Evolutionary conservation across 2,888 invertebrate genomes (phyloP).

Genomic region (Seira sanloemensis): DNA sequence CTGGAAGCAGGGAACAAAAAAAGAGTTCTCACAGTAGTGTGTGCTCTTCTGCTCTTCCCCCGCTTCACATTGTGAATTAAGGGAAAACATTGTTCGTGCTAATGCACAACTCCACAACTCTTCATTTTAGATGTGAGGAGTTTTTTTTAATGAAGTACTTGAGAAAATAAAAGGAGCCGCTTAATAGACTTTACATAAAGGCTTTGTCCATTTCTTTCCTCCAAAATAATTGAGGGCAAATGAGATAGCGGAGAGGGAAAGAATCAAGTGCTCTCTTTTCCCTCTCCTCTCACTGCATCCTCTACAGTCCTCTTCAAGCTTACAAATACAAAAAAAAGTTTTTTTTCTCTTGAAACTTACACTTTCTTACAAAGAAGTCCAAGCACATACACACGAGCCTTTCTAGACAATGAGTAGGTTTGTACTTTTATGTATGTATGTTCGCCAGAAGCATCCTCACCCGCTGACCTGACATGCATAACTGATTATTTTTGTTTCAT

Average conservation of each 20-base stretch:
- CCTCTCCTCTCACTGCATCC: constrained; percentile 19
- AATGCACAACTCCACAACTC: not conserved
- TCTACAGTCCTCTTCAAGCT: no score
- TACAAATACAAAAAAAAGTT: no score
- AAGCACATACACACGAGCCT: no score
- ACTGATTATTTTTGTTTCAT: no score
- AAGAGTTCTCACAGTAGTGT: no score
- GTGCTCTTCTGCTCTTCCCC: not conserved
- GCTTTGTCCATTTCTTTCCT: not conserved
- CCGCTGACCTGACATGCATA: not conserved
- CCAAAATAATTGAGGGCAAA: not conserved
- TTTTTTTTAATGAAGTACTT: constrained; percentile 1
- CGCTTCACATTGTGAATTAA: not conserved
- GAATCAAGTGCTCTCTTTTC: constrained; percentile 50
- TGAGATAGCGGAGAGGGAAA: constrained; percentile 5
- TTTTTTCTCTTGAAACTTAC: not conserved
- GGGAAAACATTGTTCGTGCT: not conserved
- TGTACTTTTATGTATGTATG: no score
- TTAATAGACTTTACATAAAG: not conserved
- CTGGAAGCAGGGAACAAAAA: no score
- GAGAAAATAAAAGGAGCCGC: not conserved
- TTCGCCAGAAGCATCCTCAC: no score
- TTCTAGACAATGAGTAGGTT: no score
- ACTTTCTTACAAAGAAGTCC: not conserved
- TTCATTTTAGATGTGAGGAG: not conserved